A percentile compares a stretch with the other conserved stretches of the same genome.
Conservation (phyloP, 1,140 invertebrate genomes). For the Drosophila punjabiensis region DNA sequence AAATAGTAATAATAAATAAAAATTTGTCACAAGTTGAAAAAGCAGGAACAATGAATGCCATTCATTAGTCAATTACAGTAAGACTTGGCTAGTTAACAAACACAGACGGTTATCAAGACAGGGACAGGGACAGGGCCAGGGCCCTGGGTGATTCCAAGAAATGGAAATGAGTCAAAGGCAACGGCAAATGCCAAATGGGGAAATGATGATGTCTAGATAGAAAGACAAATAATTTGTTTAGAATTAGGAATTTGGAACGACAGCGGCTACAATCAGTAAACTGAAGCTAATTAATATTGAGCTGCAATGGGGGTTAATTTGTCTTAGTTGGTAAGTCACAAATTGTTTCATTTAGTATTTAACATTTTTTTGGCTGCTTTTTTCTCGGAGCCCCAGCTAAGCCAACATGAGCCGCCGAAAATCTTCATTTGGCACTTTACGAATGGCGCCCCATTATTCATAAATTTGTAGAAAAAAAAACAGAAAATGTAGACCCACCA, state of each 20-base stretch:
- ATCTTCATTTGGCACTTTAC: conserved; percentile 57
- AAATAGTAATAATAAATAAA: conserved; percentile 56
- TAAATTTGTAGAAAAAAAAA: conserved; percentile 6
- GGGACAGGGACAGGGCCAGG: conserved; percentile 12
- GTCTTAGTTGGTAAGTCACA: conserved; percentile 75
- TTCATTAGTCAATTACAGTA: conserved; percentile 71
- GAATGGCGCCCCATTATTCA: conserved; percentile 75
- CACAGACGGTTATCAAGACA: conserved; percentile 40
- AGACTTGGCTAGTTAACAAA: conserved; percentile 56
- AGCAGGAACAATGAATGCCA: conserved; percentile 60
- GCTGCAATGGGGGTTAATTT: conserved; percentile 63
- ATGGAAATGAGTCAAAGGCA: conserved; percentile 65
- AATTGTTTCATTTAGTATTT: conserved; percentile 67
- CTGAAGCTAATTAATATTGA: conserved; percentile 47
- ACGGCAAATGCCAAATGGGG: conserved; percentile 21
- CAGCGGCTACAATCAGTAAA: conserved; percentile 30
- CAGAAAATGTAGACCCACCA: conserved; percentile 13
- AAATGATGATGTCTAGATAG: conserved; percentile 47
- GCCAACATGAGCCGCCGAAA: conserved; percentile 42
- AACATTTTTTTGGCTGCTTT: conserved; percentile 1
- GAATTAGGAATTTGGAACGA: conserved; percentile 25
- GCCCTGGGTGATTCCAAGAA: conserved; percentile 18
- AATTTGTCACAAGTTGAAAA: conserved; percentile 56
- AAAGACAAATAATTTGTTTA: conserved; percentile 40
- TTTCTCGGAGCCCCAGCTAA: conserved; percentile 25